phyloP scores from a whole-genome alignment of 2,113 vertebrate genomes.

The Fregetta grallaria region DNA sequence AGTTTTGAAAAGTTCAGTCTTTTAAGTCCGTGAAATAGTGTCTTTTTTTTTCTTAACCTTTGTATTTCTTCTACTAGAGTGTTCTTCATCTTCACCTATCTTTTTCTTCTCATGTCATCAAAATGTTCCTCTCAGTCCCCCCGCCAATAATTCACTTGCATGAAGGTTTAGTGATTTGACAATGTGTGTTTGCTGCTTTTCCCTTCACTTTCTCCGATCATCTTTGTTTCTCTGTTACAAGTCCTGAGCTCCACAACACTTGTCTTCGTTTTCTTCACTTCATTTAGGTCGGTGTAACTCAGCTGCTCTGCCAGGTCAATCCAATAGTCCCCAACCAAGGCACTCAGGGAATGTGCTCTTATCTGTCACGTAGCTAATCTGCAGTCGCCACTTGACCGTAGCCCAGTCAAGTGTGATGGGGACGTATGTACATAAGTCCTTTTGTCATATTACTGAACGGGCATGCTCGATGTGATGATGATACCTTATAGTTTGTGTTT shows the following conservation, averaged over 20 bases:
- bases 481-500: not conserved
- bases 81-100: not conserved
- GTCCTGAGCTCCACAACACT: not conserved
- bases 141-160: not conserved
- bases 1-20: not conserved
- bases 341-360: not conserved
- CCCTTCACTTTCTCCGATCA: rapidly evolving
- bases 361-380: not conserved
- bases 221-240: not conserved
- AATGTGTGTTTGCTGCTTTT: not conserved
- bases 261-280: not conserved
- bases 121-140: not conserved
- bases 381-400: not conserved
- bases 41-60: not conserved
- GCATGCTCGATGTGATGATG: rapidly evolving
- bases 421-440: rapidly evolving
- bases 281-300: not conserved
- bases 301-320: not conserved
- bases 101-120: not conserved
- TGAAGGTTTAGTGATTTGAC: not conserved
- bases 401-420: too few species aligned
- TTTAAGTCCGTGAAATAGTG: not conserved
- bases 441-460: rapidly evolving
- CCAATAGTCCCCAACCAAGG: not conserved
- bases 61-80: not conserved